phyloP scores from a whole-genome alignment of 2,888 invertebrate species.

The Siphonodentalium dalli region DNA sequence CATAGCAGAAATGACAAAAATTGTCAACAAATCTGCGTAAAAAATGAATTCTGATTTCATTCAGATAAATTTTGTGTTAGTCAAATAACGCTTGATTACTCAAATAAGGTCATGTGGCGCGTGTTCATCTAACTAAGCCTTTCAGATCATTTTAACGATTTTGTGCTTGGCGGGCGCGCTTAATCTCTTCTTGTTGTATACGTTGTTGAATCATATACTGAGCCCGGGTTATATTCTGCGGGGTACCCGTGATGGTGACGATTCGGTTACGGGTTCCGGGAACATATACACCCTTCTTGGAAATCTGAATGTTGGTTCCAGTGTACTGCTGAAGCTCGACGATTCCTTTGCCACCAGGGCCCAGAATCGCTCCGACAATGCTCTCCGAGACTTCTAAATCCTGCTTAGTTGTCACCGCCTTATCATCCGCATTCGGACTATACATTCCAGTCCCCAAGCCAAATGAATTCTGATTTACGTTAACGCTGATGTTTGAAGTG shows the following conservation, averaged over 20 bases:
- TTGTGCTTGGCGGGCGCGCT: slow-evolving; percentile 82
- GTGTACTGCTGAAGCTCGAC: slow-evolving; percentile 97
- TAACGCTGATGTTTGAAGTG: slow-evolving; percentile 63
- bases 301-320: slow-evolving; percentile 97
- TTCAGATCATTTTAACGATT: slow-evolving; percentile 42
- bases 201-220: slow-evolving; percentile 96
- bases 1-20: too few species aligned
- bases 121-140: slow-evolving; percentile 7
- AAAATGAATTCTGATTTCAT: too few species aligned
- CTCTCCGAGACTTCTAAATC: slow-evolving; percentile 84
- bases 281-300: slow-evolving; percentile 96
- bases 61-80: too few species aligned
- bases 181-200: slow-evolving; percentile 93
- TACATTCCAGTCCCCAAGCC: slow-evolving; percentile 75
- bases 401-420: slow-evolving; percentile 69
- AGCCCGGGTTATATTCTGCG: slow-evolving; percentile 87
- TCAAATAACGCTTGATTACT: too few species aligned
- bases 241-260: slow-evolving; percentile 92
- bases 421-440: slow-evolving; percentile 57
- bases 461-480: slow-evolving; percentile 83
- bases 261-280: slow-evolving; percentile 97
- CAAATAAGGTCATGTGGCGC: too few species aligned
- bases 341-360: slow-evolving; percentile 94
- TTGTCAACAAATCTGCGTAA: too few species aligned
- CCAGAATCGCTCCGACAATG: slow-evolving; percentile 96